Evolutionary conservation across 2,797 vertebrate species (phyloP).

Genomic region (Thripadectes ignobilis): DNA sequence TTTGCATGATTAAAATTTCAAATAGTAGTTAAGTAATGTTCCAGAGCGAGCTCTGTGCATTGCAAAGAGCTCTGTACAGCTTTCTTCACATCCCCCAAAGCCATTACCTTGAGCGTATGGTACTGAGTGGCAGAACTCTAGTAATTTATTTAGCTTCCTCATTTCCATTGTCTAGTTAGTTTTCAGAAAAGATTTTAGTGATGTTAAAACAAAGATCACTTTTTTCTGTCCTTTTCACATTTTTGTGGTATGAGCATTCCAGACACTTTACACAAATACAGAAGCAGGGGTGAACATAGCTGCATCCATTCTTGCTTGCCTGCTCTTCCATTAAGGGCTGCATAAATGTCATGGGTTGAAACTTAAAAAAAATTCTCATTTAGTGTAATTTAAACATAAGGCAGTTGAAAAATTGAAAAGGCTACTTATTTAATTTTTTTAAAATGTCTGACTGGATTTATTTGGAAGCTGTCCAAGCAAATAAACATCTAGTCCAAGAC

Average conservation of each 20-base stretch:
- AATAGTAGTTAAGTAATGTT: not conserved
- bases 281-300: not conserved
- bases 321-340: not conserved
- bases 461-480: conserved; percentile 5
- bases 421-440: not conserved
- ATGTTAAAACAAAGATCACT: not conserved
- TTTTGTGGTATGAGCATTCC: not conserved
- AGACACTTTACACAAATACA: not conserved
- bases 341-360: not conserved
- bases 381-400: not conserved
- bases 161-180: not conserved
- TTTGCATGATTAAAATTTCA: not conserved
- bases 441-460: not conserved
- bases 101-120: not conserved
- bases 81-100: not conserved
- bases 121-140: not conserved
- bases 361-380: not conserved
- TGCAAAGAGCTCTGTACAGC: not conserved
- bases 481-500: not conserved
- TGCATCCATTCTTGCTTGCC: not conserved
- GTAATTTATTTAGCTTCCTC: not conserved
- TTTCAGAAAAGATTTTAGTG: not conserved
- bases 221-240: not conserved
- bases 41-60: not conserved
- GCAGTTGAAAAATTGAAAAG: not conserved